These are phyloP conservation scores for Eleginops maclovinus DNA, from an alignment of 2,113 vertebrate species.

Conservation along the genomic window DNA sequence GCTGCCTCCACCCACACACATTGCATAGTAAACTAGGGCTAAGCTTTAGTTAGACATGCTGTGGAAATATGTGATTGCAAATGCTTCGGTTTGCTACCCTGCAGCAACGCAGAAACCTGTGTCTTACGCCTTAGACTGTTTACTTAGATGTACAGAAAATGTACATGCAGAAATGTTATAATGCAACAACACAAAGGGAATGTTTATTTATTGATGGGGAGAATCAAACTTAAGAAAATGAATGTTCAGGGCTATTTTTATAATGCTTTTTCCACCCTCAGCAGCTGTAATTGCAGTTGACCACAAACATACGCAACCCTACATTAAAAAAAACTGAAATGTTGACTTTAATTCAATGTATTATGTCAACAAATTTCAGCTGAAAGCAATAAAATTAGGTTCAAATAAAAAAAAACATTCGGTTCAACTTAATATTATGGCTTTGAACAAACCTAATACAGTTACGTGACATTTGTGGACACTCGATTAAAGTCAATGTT, in stretches of 20 bases:
- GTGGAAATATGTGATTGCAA: constrained; percentile 26
- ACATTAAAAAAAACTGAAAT: no score
- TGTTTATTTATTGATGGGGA: neutral
- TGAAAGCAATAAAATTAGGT: no score
- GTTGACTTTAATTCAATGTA: no score
- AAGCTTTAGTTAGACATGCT: constrained; percentile 41
- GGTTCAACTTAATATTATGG: no score
- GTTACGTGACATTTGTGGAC: no score
- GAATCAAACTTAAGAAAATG: neutral
- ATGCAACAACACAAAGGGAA: neutral
- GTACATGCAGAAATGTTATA: neutral
- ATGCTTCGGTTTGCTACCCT: constrained; percentile 35
- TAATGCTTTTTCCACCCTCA: neutral
- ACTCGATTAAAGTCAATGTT: no score
- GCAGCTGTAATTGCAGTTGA: neutral
- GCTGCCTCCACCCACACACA: constrained; percentile 57
- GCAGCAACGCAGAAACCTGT: constrained; percentile 10
- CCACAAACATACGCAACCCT: neutral
- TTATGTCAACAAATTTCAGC: no score
- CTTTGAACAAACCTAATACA: no score
- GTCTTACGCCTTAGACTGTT: neutral
- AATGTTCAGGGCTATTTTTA: neutral
- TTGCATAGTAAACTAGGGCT: constrained; percentile 53
- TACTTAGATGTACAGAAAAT: neutral
- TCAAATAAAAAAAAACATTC: no score